Evolutionary conservation across 2,888 invertebrate species (phyloP).

Genomic region (Dynastes tityus): DNA sequence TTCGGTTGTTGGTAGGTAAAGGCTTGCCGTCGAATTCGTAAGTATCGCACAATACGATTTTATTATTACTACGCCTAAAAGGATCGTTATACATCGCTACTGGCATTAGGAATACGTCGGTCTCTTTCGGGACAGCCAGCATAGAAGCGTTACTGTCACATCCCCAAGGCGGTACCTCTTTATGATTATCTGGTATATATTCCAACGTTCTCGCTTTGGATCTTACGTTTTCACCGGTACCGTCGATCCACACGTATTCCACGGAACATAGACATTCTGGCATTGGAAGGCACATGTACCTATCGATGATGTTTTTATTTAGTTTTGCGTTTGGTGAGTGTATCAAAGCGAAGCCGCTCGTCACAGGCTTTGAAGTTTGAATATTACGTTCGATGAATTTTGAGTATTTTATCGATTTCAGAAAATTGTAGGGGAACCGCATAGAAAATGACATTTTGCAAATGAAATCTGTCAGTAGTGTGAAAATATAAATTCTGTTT

Average conservation of each 20-base stretch:
- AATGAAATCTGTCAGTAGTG: conserved; percentile 13
- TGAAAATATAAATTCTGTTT: conserved; percentile 19
- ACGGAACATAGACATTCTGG: conserved; percentile 76
- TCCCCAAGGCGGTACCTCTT: conserved; percentile 83
- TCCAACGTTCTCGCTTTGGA: conserved; percentile 81
- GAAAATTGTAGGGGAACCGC: conserved; percentile 4
- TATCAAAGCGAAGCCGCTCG: conserved; percentile 53
- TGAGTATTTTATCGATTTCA: conserved; percentile 17
- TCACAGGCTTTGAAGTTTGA: background rate
- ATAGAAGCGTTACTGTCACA: conserved; percentile 84
- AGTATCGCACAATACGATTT: conserved; percentile 85
- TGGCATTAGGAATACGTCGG: conserved; percentile 84
- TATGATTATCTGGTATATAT: conserved; percentile 74
- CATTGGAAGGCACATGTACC: conserved; percentile 74
- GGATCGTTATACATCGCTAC: conserved; percentile 87
- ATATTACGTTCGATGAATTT: conserved; percentile 1
- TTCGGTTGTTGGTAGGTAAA: conserved; percentile 67
- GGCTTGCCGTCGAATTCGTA: conserved; percentile 78
- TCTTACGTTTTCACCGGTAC: conserved; percentile 79
- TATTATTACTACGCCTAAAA: conserved; percentile 82
- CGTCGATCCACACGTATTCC: conserved; percentile 86
- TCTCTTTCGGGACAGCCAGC: conserved; percentile 78
- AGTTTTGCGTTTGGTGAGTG: conserved; percentile 65
- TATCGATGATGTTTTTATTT: conserved; percentile 73
- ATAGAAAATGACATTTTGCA: conserved; percentile 32